Evolutionary conservation across 2,797 vertebrate species (phyloP), one percentile per base, ranked within the genome.

Genomic region (Rhinogobio ventralis): DNA sequence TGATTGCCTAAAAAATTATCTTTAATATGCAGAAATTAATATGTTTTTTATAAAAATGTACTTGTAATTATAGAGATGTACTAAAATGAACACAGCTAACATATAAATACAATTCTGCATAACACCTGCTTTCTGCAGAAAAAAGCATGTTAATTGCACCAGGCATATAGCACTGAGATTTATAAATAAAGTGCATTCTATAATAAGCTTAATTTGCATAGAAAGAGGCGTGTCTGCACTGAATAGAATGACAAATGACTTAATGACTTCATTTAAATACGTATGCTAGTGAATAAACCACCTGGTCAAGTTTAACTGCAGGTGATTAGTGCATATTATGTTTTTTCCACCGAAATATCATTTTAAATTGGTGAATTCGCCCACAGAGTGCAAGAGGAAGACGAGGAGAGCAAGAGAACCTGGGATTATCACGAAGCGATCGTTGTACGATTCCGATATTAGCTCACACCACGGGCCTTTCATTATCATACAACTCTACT

Each of bases 401-500:
- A 30, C 2, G 15, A 64, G 30, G 36, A 67, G 49, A 45, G 69
- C 20, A 25, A 55, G 20, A 79, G 81, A 80, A n/a, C 62, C 19
- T 25, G 11, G 53, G 49, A 86, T 88, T 81, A 88, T 86, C 64
- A 19, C 69, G 46, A 84, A 82, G 88, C 81, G 77, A 87, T 86
- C 85, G 74, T 83, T 33, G 68, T 80, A 75, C 23, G 86, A 85
- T 87, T 86, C 81, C 67, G 83, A 86, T 83, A 85, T 88, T 81
- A 89, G 86, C 82, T 86, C 84, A 57, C 73, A 69, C 83, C 39
- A 72, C 67, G 74, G 75, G 83, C 67, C 83, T 81, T 84, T 87
- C 85, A 90, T 89, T 88, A 90, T 88, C 84, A 78, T 79, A 66
- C 87, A 85, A 85, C 89, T 88, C 83, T 82, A 86, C 89, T 91